phyloP scores from a whole-genome alignment of 2,888 invertebrate genomes.

The Thereva unica region DNA sequence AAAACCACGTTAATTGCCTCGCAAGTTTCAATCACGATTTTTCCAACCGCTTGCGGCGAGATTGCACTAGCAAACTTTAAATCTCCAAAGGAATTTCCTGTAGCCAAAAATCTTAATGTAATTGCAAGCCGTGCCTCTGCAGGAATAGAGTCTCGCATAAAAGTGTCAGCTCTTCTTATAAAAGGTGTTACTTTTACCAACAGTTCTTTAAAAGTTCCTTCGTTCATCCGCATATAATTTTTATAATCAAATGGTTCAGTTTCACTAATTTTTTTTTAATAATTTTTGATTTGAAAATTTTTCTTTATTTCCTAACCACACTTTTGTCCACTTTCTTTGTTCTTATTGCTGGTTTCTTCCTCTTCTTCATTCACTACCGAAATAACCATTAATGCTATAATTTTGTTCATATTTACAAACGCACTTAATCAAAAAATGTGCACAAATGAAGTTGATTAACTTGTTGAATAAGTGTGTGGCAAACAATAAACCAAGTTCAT shows the following conservation, averaged over 20 bases:
- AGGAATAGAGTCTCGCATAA: not conserved
- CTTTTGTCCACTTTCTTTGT: not conserved
- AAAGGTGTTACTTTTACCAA: not conserved
- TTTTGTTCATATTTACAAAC: no score
- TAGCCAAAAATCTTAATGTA: not conserved
- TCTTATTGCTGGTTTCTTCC: no score
- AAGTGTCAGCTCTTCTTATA: not conserved
- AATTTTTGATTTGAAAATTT: not conserved
- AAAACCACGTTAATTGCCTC: not conserved
- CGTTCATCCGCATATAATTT: constrained; percentile 1
- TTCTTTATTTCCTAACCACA: not conserved
- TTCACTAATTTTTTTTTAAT: not conserved
- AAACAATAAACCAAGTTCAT: no score
- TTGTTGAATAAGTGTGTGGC: no score
- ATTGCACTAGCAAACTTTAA: not conserved
- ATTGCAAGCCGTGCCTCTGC: not conserved
- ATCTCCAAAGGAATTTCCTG: not conserved
- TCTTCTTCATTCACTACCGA: no score
- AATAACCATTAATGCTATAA: no score
- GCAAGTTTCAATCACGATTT: not conserved
- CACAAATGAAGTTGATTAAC: no score
- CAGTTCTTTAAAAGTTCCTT: not conserved
- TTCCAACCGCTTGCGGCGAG: not conserved
- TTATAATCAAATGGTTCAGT: not conserved
- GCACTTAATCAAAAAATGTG: no score